Evolutionary conservation across 2,888 invertebrate genomes (phyloP), one percentile per base, ranked within the genome.

Genomic region (Drosophila greeni): DNA sequence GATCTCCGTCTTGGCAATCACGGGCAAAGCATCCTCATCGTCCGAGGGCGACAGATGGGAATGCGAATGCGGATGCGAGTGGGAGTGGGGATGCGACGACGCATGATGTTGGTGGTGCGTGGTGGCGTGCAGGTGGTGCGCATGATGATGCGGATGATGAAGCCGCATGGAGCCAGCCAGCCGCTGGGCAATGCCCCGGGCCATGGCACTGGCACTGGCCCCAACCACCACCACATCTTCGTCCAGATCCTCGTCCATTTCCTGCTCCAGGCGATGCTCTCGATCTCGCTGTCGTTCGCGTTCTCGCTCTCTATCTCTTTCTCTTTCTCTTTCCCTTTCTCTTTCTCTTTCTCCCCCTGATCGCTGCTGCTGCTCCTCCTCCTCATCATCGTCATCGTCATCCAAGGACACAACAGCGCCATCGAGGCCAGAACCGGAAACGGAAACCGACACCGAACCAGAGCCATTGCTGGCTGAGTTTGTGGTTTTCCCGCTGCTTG

Each of bases 1-100:
- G 48, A 83, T 76, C 40, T 86, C 86, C 31, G 72, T 72, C 56
- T 86, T 86, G 51, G 86, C 85, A 53, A 79, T 74, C 71, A 56
- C 59, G 7, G 40, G 61, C 40, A 49, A 36, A 57, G 34, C 83
- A 11, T 67, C 76, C 8, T 66, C 69, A 18, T 70, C 74, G 8
- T 59, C 69, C 29, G 52, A 58, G 14, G 66, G 70, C 23, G 49
- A 26, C 11, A 56, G 65, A 14, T 49, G 37, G 11, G 29, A 23
- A 14, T 49, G 59, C 14, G 40, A 11, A 8, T 39, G 40, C 24
- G 43, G 42, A 31, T 59, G 53, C 47, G 29, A 11, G 6, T 45
- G 58, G 26, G 49, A 20, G 7, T 54, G 33, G 11, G 43, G 45
- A 1, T 47, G 52, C 55, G 66, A 9, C 14, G 39, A 39, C 14